Base-by-base conservation (phyloP, 2,797 vertebrate genomes). In the Acridotheres tristis region DNA sequence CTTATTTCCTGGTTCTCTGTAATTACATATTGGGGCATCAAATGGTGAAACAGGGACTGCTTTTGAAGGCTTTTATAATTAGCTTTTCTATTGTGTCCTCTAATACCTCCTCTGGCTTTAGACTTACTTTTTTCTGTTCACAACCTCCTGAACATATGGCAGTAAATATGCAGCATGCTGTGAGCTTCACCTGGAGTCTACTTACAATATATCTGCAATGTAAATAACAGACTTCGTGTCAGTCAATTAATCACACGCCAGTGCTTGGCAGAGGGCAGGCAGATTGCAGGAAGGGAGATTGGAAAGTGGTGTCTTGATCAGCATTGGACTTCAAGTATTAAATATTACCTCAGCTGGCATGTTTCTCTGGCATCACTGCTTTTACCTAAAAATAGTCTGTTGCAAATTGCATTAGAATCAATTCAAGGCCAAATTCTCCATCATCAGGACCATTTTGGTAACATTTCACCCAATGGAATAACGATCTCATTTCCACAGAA, bases 121-220 rank as follows among this genome's bases (percentile, higher is more conserved):
- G 83, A 88, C 53, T 95, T 88, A 94, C 76, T 94, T 95, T 89
- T 91, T 95, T 90, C 85, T 96, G 95, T 95, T 96, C 94, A 91
- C 83, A 95, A 88, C 90, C 96, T 96, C 94, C 95, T 94, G 94
- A 96, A 96, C 94, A 96, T 95, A 96, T 94, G 95, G 96, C 67
- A 85, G 94, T 95, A 96, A 96, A 96, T 93, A 96, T 90, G 94
- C 94, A 96, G 90, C 96, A 90, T 78, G 95, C 95, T 95, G 95
- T 65, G 96, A 95, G 93, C 88, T 91, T 96, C 96, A 96, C 96
- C 96, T 96, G 95, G 94, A 96, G 93, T 90, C 94, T 95, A 91
- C 91, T 93, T 78, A 94, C 94, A 95, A 82, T 91, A 62, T 95
- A 96, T 96, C 95, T 93, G 95, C 95, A 88, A 94, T 91, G 94